Conservation (phyloP, 2,888 invertebrate genomes). For the Drosophila barbarae region DNA sequence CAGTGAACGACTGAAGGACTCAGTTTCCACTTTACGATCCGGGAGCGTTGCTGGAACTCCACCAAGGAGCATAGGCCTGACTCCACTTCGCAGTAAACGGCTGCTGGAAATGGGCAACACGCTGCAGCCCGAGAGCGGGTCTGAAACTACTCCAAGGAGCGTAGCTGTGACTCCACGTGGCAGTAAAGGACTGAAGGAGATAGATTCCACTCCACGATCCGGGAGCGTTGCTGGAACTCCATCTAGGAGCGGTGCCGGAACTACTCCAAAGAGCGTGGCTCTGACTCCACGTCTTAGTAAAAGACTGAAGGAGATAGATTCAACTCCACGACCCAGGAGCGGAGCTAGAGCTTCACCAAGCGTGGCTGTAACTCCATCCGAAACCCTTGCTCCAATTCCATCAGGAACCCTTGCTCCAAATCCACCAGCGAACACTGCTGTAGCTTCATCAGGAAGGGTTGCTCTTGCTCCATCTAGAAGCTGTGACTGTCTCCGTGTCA, state of each 20-base stretch:
- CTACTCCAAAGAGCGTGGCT: neutral
- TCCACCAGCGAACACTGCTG: neutral
- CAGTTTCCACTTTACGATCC: neutral
- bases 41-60: neutral
- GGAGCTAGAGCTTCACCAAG: neutral
- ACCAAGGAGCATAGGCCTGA: neutral
- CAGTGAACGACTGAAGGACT: neutral
- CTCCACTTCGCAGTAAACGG: neutral
- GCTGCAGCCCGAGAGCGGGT: too few species aligned
- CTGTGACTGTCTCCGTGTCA: neutral
- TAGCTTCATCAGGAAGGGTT: neutral
- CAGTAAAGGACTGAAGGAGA: neutral
- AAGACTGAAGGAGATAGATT: neutral
- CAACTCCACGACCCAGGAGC: too few species aligned
- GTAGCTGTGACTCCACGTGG: neutral
- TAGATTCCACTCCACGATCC: neutral
- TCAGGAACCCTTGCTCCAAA: too few species aligned
- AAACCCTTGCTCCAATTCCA: too few species aligned
- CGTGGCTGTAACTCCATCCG: too few species aligned
- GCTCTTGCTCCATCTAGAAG: neutral
- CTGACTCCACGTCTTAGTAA: neutral
- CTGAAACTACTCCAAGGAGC: neutral
- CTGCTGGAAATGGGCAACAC: too few species aligned
- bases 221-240: neutral
- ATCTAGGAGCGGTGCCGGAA: neutral